Base-by-base conservation (phyloP, 2,797 vertebrate genomes). In the Malacoctenus gilli region DNA sequence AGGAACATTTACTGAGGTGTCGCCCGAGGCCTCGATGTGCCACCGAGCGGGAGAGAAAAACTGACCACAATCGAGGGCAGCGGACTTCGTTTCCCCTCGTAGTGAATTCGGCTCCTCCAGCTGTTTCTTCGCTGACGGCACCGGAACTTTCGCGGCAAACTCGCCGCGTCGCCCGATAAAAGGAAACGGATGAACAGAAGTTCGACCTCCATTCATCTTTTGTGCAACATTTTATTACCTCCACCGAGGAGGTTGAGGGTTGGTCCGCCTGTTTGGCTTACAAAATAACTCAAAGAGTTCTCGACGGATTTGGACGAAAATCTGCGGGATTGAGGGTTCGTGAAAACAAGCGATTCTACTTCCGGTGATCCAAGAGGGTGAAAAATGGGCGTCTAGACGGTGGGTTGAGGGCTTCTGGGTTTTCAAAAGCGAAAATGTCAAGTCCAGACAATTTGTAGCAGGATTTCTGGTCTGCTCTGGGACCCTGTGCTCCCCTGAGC, bases 21-120 rank as follows among this genome's bases (percentile, higher is more conserved):
- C 20, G 55, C 72, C 57, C 21, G 58, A 46, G 55, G 59, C 44
- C 43, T 46, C 2, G 28, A 57, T 76, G 39, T 47, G 48, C 57
- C 34, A 10, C 20, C 0, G 43, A 54, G 42, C 23, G 37, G 28
- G 35, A 68, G 57, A 46, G 12, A 3, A 42, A 75, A 70, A 57
- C 57, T 54, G 52, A 68, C 58, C 59, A 57, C 59, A 44, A 70
- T 48, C 5, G 2, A 61, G 39, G 75, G 56, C 10, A 37, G 60
- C 77, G 47, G 72, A 75, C 58, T 71, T 72, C 47, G 63, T 69
- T 69, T 78, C 67, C 59, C 60, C 41, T 19, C 15, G 59, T 65
- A 70, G 71, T 66, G 65, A 75, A 72, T 62, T 21, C 18, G 40
- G 38, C 35, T 59, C 69, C 38, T 72, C 46, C 49, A 65, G 59